Base-by-base conservation (phyloP, 2,888 invertebrate species). In the Acanthosepion pharaonis region DNA sequence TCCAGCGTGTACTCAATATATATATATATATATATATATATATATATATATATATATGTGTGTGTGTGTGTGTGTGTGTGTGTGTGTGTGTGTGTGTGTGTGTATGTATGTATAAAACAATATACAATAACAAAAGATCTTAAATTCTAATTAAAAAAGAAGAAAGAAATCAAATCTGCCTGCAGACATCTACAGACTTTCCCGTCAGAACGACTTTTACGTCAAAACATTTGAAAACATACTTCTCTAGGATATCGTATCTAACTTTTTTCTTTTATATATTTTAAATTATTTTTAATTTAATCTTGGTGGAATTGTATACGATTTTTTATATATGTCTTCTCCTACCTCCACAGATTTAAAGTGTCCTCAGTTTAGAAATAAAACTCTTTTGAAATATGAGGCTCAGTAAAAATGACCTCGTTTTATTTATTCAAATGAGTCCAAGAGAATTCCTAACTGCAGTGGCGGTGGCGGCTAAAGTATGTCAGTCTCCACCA, bases 401-500 rank as follows among this genome's bases (percentile, higher is more conserved):
- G 78, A 78, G 78, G n/a, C n/a, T 15, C 78, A 18, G 78, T 78
- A 78, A 78, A 78, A 78, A 78, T 78, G 78, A 78, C 78, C 78
- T 78, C 11, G 0, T 78, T 78, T 78, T 78, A 78, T n/a, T 78
- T 78, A n/a, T 78, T 78, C 78, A n/a, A 78, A 78, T n/a, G n/a
- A n/a, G n/a, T 78, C 78, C 78, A 78, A 78, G 78, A 78, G 78
- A 78, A 78, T 78, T 78, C 78, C 78, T n/a, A n/a, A 78, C 78
- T n/a, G n/a, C n/a, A n/a, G 78, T 33, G 78, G n/a, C n/a, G n/a
- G n/a, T 23, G n/a, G n/a, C 5, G 11, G 33, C n/a, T n/a, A 78
- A 78, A 78, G 78, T 78, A 78, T 78, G 78, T 78, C 78, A 78
- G 78, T 78, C 78, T 78, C 11, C n/a, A 59, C 78, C 78, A 78